These are phyloP conservation scores for Chymomyza caudatula DNA, from an alignment of 2,888 invertebrate genomes.

Conservation along the genomic window DNA sequence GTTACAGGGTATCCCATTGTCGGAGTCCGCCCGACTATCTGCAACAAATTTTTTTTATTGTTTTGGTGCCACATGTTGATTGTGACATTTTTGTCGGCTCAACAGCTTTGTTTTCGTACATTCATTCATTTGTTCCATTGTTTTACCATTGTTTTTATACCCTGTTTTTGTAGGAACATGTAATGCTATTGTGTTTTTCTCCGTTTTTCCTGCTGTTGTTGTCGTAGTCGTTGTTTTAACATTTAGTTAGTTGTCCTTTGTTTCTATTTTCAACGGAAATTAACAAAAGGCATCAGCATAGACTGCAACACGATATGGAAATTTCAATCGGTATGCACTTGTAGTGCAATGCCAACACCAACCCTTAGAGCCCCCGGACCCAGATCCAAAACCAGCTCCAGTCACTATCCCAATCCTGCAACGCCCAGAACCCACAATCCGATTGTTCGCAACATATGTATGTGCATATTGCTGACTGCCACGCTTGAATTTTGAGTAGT, in stretches of 20 bases:
- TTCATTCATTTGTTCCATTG: slow-evolving; percentile 33
- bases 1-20: too few relatives aligned
- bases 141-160: slow-evolving; percentile 11
- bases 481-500: background rate
- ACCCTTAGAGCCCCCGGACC: background rate
- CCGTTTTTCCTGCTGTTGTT: background rate
- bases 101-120: slow-evolving; percentile 16
- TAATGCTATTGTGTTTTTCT: background rate
- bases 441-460: background rate
- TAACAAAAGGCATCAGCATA: slow-evolving; percentile 33
- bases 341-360: too few relatives aligned
- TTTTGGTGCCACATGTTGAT: background rate
- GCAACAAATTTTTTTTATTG: background rate
- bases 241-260: slow-evolving; percentile 24
- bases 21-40: background rate
- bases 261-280: slow-evolving; percentile 52
- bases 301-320: slow-evolving; percentile 43
- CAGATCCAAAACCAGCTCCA: background rate
- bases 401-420: background rate
- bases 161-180: background rate
- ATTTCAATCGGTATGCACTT: slow-evolving; percentile 29
- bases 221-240: background rate
- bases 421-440: too few relatives aligned
- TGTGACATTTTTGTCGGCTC: slow-evolving; percentile 41
- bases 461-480: too few relatives aligned